Conservation (phyloP, 2,797 vertebrate species). For the Danio choprae region DNA sequence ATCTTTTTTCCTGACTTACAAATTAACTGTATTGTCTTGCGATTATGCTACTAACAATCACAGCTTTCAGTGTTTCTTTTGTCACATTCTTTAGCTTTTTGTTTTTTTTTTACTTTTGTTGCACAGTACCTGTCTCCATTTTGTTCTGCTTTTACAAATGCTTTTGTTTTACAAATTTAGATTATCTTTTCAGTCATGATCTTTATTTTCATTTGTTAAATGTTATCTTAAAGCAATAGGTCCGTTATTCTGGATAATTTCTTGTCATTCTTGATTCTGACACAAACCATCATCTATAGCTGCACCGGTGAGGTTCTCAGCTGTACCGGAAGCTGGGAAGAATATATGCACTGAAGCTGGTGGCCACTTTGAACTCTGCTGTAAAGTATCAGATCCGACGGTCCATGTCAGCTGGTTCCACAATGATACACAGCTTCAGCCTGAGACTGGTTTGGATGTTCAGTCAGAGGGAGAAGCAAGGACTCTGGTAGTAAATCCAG, state of each 20-base stretch:
- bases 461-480: conserved; percentile 79
- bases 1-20: conserved; percentile 61
- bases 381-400: conserved; percentile 82
- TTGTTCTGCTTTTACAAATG: conserved; percentile 13
- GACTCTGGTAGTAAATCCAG: conserved; percentile 78
- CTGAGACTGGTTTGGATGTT: conserved; percentile 78
- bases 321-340: conserved; percentile 78
- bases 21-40: conserved; percentile 57
- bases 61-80: conserved; percentile 69
- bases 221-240: conserved; percentile 44
- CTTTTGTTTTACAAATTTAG: conserved; percentile 1
- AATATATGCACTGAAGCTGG: conserved; percentile 78
- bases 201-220: conserved; percentile 37
- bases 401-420: conserved; percentile 83
- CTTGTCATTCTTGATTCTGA: conserved; percentile 67
- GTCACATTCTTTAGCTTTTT: conserved; percentile 55
- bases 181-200: conserved; percentile 25
- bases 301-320: conserved; percentile 71
- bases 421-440: conserved; percentile 79
- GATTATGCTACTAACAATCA: conserved; percentile 72
- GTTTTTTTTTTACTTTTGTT: conserved; percentile 47
- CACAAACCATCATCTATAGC: conserved; percentile 78
- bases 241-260: conserved; percentile 37
- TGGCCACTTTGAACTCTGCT: conserved; percentile 82
- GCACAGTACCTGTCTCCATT: conserved; percentile 8